Evolutionary conservation across 2,888 invertebrate genomes (phyloP).

Genomic region (Priocnemis perturbator): DNA sequence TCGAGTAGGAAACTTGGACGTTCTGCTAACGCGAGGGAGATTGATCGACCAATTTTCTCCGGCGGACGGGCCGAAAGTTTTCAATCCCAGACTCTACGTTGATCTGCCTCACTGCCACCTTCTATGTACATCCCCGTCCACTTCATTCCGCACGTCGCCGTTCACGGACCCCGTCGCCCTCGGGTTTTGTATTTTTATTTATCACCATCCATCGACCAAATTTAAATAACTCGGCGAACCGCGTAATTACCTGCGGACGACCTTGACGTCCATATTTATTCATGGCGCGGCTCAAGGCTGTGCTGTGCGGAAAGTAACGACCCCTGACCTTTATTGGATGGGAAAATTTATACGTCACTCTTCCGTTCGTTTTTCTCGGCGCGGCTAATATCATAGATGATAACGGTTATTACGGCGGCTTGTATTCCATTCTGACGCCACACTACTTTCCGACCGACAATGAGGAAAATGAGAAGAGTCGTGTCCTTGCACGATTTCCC

Average conservation of each 20-base stretch:
- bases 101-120: too few relatives aligned
- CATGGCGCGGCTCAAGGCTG: neutral
- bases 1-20: neutral
- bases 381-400: too few relatives aligned
- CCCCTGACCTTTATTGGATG: neutral
- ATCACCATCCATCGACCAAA: neutral
- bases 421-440: too few relatives aligned
- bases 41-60: neutral
- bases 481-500: too few relatives aligned
- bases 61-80: neutral
- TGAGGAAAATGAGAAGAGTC: too few relatives aligned
- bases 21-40: neutral
- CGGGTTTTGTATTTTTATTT: too few relatives aligned
- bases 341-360: conserved; percentile 15
- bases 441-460: too few relatives aligned
- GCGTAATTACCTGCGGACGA: conserved; percentile 16
- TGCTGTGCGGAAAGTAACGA: too few relatives aligned
- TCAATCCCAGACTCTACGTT: neutral
- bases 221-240: conserved; percentile 16
- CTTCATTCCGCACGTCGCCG: too few relatives aligned
- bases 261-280: conserved; percentile 18
- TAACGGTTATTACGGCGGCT: too few relatives aligned
- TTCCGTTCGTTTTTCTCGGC: neutral
- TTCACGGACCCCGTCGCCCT: too few relatives aligned
- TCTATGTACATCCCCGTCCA: too few relatives aligned